Evolutionary conservation across 2,888 invertebrate species (phyloP).

Genomic region (Drosophila helvetica): DNA sequence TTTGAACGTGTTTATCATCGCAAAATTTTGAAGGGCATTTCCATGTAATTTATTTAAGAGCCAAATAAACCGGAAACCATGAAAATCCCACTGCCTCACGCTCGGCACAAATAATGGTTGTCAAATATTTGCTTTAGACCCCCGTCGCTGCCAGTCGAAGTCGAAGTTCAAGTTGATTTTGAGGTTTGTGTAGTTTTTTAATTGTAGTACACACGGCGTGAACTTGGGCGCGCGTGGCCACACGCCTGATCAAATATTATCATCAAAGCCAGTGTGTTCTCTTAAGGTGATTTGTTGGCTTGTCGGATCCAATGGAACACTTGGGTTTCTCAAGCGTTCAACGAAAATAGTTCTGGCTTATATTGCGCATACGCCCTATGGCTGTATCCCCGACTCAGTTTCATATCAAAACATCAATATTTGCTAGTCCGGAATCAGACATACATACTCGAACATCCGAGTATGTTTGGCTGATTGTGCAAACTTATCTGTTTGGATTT

Average conservation of each 20-base stretch:
- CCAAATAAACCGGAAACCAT: slow-evolving; percentile 55
- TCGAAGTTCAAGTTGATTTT: slow-evolving; percentile 45
- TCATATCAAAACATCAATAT: slow-evolving; percentile 72
- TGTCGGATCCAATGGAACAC: background rate
- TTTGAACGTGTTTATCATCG: slow-evolving; percentile 74
- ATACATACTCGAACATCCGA: slow-evolving; percentile 1
- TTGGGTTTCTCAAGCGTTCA: background rate
- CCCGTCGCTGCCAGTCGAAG: slow-evolving; percentile 5
- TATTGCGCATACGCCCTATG: slow-evolving; percentile 40
- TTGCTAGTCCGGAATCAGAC: slow-evolving; percentile 37
- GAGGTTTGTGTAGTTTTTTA: slow-evolving; percentile 37
- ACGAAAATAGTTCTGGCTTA: slow-evolving; percentile 17
- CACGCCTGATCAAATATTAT: slow-evolving; percentile 21
- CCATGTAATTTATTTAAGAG: slow-evolving; percentile 70
- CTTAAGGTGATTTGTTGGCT: slow-evolving; percentile 53
- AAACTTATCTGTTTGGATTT: slow-evolving; percentile 33
- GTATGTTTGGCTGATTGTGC: slow-evolving; percentile 16
- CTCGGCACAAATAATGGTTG: slow-evolving; percentile 68
- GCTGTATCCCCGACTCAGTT: slow-evolving; percentile 52
- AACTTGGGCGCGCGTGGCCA: background rate
- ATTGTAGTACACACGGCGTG: slow-evolving; percentile 15
- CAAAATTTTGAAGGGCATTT: slow-evolving; percentile 34
- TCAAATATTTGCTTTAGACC: slow-evolving; percentile 58
- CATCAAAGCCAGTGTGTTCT: slow-evolving; percentile 63
- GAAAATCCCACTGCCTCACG: slow-evolving; percentile 14